These are phyloP conservation scores for Dromiciops gliroides DNA, from an alignment of 2,113 vertebrate species.

Conservation along the genomic window DNA sequence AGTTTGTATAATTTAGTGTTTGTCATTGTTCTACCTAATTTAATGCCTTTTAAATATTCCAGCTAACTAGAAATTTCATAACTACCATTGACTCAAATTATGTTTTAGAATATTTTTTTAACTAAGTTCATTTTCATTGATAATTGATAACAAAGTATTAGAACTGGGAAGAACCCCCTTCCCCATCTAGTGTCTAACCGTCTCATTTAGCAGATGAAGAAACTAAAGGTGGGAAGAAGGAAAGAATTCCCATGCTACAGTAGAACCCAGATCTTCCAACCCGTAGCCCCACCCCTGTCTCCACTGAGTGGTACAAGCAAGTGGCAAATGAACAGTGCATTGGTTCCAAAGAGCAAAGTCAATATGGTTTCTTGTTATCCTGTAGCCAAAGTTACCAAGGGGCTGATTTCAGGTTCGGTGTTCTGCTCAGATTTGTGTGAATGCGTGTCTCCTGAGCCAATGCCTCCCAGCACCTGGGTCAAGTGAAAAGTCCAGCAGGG, in stretches of 20 bases:
- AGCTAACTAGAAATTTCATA: not conserved
- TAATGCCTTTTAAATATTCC: not conserved
- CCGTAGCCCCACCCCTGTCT: not conserved
- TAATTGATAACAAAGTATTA: not conserved
- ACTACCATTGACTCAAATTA: not conserved
- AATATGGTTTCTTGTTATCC: not conserved
- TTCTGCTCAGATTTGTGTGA: not conserved
- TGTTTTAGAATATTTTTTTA: not conserved
- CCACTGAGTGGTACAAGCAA: not conserved
- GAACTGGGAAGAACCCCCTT: not conserved
- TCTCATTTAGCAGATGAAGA: not conserved
- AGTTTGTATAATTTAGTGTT: not conserved
- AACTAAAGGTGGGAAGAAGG: not conserved
- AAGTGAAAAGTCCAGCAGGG: not conserved
- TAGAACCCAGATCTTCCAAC: not conserved
- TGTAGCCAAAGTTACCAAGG: not conserved
- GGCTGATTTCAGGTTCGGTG: not conserved
- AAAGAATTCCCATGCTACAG: not conserved
- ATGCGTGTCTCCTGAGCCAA: not conserved
- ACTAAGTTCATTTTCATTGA: not conserved
- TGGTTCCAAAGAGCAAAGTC: not conserved
- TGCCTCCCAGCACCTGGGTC: slow-evolving; percentile 7
- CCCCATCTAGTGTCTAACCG: not conserved
- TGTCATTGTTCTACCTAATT: not conserved
- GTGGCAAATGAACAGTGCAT: not conserved